A percentile compares a stretch with the other conserved stretches of the same genome.
These are phyloP conservation scores for Pseudorectes ferrugineus DNA, from an alignment of 2,113 vertebrate genomes.

Conservation along the genomic window DNA sequence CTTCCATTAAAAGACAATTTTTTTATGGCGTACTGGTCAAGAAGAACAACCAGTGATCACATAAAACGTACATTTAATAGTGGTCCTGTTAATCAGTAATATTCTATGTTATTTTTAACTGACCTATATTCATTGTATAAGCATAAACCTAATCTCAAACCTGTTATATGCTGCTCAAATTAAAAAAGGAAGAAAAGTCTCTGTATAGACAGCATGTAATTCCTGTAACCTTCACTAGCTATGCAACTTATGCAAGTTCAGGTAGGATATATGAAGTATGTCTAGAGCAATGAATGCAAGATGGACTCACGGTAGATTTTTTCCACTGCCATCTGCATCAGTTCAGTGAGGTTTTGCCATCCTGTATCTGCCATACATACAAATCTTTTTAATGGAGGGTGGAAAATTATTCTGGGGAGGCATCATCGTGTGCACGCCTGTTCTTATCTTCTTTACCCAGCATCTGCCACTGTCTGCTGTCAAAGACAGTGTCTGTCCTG, in stretches of 20 bases:
- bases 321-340: not conserved
- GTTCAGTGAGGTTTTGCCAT: not conserved
- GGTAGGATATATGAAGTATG: not conserved
- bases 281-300: not conserved
- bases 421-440: accelerated
- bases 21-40: not conserved
- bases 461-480: not conserved
- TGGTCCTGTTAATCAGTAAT: not conserved
- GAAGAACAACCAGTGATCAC: not conserved
- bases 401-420: not conserved
- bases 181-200: not conserved
- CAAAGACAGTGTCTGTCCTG: not conserved
- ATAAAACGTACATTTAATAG: not conserved
- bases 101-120: not conserved
- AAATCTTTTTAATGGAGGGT: not conserved
- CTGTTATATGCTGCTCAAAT: not conserved
- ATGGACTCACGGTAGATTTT: not conserved
- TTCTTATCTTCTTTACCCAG: not conserved
- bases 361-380: not conserved
- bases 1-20: conserved; percentile 43
- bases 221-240: not conserved
- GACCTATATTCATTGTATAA: not conserved
- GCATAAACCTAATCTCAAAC: not conserved
- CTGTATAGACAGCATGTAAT: not conserved
- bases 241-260: not conserved